Conservation (phyloP, 2,888 invertebrate genomes). For the Stenodema calcarata region DNA sequence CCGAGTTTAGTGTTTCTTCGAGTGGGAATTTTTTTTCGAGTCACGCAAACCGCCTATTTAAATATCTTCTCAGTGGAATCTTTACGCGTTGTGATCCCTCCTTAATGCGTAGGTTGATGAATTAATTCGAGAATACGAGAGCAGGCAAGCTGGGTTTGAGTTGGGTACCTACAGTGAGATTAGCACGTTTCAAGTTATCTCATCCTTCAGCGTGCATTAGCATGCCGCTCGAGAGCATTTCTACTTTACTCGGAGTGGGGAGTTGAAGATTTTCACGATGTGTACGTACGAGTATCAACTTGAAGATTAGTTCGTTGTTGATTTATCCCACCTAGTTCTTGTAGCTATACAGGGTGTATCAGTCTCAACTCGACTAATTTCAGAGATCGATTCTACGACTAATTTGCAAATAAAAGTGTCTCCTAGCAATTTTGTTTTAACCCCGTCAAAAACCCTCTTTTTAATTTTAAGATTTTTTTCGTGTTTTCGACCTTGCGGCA, state of each 20-base stretch:
- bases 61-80: background rate
- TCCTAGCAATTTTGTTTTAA: no score
- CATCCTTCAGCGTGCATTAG: background rate
- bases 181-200: background rate
- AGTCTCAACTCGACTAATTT: no score
- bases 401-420: no score
- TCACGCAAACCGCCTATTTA: background rate
- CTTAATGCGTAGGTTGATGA: background rate
- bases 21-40: background rate
- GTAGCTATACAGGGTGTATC: no score
- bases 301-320: no score
- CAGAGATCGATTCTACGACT: no score
- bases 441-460: no score
- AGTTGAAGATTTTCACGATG: background rate
- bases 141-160: background rate
- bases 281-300: no score
- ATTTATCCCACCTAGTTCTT: no score
- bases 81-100: background rate
- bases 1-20: background rate
- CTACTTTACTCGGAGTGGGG: background rate
- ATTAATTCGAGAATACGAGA: background rate
- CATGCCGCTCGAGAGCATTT: background rate
- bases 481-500: no score
- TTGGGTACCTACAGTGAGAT: background rate
- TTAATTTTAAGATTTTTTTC: no score